These are phyloP conservation scores for Zaprionus bogoriensis DNA, from an alignment of 2,888 invertebrate species.

Conservation along the genomic window DNA sequence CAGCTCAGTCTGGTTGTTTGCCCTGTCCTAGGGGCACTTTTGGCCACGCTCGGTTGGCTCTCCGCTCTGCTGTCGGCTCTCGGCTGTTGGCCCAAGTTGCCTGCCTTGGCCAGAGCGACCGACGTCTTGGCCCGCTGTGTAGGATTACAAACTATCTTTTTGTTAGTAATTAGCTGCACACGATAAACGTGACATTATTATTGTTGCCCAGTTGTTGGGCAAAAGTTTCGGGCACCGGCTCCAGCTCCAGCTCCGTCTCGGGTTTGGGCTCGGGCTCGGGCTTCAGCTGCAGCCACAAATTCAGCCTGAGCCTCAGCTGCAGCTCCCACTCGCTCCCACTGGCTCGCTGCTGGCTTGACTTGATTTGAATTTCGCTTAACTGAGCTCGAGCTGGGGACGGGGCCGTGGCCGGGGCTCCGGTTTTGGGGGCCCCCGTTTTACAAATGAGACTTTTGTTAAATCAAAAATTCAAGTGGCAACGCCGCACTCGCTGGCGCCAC, in stretches of 20 bases:
- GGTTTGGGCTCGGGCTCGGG: too few relatives aligned
- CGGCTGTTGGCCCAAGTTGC: slow-evolving; percentile 38
- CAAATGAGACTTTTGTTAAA: slow-evolving; percentile 74
- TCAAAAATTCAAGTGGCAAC: slow-evolving; percentile 76
- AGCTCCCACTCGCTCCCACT: not conserved
- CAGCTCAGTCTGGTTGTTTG: slow-evolving; percentile 5
- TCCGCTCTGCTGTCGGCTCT: too few relatives aligned
- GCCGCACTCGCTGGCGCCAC: slow-evolving; percentile 73
- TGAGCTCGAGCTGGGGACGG: not conserved
- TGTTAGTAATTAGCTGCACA: slow-evolving; percentile 79
- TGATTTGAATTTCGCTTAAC: slow-evolving; percentile 20
- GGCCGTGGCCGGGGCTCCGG: not conserved
- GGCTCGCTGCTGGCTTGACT: not conserved
- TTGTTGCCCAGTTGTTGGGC: slow-evolving; percentile 70
- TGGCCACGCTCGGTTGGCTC: slow-evolving; percentile 70
- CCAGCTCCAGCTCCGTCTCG: not conserved
- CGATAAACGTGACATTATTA: slow-evolving; percentile 78
- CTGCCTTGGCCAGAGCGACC: slow-evolving; percentile 26
- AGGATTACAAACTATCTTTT: slow-evolving; percentile 78
- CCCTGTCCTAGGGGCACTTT: slow-evolving; percentile 70
- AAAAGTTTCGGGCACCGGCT: slow-evolving; percentile 48
- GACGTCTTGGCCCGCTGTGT: slow-evolving; percentile 44
- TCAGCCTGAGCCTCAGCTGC: not conserved
- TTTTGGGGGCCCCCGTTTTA: slow-evolving; percentile 59
- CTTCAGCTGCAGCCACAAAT: not conserved